Evolutionary conservation across 2,888 invertebrate species (phyloP).

Genomic region (Eilema griseolum): DNA sequence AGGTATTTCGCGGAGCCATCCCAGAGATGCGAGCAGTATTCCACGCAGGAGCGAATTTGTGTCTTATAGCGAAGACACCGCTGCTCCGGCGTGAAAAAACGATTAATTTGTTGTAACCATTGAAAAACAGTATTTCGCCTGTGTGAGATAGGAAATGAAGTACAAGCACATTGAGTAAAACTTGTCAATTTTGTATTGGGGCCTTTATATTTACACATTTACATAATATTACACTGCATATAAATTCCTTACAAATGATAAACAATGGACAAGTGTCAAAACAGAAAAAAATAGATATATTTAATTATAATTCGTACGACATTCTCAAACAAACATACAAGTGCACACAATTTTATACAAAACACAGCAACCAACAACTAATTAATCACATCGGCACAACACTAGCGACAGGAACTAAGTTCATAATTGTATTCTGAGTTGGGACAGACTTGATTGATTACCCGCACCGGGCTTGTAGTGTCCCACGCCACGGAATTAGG

Average conservation of each 20-base stretch:
- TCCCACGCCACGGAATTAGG: slow-evolving; percentile 67
- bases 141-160: no score
- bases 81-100: no score
- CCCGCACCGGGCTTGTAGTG: slow-evolving; percentile 59
- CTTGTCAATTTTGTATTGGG: no score
- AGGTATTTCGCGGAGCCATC: no score
- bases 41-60: no score
- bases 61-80: no score
- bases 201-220: no score
- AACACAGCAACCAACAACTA: slow-evolving; percentile 51
- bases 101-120: no score
- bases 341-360: slow-evolving; percentile 38
- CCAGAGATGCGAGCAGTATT: no score
- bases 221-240: neutral
- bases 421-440: slow-evolving; percentile 86
- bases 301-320: neutral
- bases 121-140: no score
- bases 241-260: neutral
- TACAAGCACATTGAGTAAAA: no score
- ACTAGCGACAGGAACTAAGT: slow-evolving; percentile 81
- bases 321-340: slow-evolving; percentile 16
- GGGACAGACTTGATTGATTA: slow-evolving; percentile 84
- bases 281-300: neutral
- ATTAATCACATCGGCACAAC: slow-evolving; percentile 79
- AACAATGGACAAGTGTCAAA: neutral